Percentiles rank a stretch among this genome's conserved stretches.
These are phyloP conservation scores for Diarsia dahlii DNA, from an alignment of 2,888 invertebrate species.

Conservation along the genomic window DNA sequence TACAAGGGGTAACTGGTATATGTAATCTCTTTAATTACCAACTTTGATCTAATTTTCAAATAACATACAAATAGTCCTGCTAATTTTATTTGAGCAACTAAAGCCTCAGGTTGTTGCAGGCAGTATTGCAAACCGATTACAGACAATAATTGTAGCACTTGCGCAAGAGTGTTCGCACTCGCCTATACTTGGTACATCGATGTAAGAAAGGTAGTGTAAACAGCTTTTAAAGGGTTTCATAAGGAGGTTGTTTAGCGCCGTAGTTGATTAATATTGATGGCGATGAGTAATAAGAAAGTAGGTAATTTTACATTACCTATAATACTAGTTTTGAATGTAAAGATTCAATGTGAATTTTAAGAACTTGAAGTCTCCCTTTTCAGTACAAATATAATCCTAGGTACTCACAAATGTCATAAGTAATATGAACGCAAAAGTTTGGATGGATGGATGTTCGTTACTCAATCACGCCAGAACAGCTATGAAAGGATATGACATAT, in stretches of 20 bases:
- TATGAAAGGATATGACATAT: not conserved
- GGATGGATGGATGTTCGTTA: not conserved
- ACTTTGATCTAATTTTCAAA: not conserved
- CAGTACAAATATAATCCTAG: too few species aligned
- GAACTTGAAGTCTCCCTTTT: too few species aligned
- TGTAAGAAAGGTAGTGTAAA: constrained; percentile 65
- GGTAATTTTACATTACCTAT: not conserved
- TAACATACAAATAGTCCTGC: not conserved
- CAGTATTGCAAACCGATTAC: constrained; percentile 69
- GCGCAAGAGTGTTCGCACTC: constrained; percentile 67
- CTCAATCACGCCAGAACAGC: not conserved
- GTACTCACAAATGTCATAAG: too few species aligned
- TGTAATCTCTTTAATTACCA: not conserved
- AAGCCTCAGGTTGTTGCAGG: constrained; percentile 34
- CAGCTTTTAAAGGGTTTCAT: not conserved
- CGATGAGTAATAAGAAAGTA: too few species aligned
- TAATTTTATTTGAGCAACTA: constrained; percentile 29
- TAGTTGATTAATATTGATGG: too few species aligned
- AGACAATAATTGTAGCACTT: constrained; percentile 72
- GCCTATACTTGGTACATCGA: constrained; percentile 57
- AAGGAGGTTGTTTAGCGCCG: too few species aligned
- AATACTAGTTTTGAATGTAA: not conserved
- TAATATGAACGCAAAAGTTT: too few species aligned
- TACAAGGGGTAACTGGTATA: not conserved
- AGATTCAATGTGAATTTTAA: not conserved